Conservation (phyloP, 2,888 invertebrate genomes). For the Andrena minutula region DNA sequence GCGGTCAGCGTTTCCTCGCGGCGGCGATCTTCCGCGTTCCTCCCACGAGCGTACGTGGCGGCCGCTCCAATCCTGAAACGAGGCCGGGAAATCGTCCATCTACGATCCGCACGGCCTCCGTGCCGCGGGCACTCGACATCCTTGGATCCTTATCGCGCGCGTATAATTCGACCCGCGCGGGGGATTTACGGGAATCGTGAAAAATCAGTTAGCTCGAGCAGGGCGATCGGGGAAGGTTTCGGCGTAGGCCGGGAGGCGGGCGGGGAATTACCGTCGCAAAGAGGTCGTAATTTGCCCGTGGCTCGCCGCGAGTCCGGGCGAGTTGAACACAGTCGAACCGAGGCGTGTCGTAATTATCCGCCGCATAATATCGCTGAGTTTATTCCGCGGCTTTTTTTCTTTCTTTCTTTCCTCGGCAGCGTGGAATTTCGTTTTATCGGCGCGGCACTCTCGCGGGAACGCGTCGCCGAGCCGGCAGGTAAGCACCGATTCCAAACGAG, state of each 20-base stretch:
- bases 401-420: background rate
- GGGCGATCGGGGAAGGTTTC: slow-evolving; percentile 20
- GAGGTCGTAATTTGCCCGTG: slow-evolving; percentile 29
- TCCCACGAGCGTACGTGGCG: slow-evolving; percentile 31
- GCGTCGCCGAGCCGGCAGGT: slow-evolving; percentile 1
- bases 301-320: background rate
- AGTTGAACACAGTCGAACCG: background rate
- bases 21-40: slow-evolving; percentile 72
- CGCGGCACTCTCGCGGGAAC: slow-evolving; percentile 2
- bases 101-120: background rate
- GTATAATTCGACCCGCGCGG: slow-evolving; percentile 30
- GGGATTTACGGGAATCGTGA: slow-evolving; percentile 36
- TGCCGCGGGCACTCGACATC: background rate
- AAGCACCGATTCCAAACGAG: slow-evolving; percentile 27
- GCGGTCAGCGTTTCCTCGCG: slow-evolving; percentile 71
- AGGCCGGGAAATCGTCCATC: slow-evolving; percentile 23
- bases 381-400: slow-evolving; percentile 27
- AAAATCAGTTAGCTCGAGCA: slow-evolving; percentile 41
- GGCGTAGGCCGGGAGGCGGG: slow-evolving; percentile 16
- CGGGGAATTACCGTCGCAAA: slow-evolving; percentile 26
- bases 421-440: slow-evolving; percentile 60
- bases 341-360: slow-evolving; percentile 43
- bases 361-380: slow-evolving; percentile 55
- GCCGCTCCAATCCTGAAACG: background rate
- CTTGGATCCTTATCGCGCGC: slow-evolving; percentile 39